phyloP scores from a whole-genome alignment of 2,888 invertebrate species.

The Pseudococcus viburni region DNA sequence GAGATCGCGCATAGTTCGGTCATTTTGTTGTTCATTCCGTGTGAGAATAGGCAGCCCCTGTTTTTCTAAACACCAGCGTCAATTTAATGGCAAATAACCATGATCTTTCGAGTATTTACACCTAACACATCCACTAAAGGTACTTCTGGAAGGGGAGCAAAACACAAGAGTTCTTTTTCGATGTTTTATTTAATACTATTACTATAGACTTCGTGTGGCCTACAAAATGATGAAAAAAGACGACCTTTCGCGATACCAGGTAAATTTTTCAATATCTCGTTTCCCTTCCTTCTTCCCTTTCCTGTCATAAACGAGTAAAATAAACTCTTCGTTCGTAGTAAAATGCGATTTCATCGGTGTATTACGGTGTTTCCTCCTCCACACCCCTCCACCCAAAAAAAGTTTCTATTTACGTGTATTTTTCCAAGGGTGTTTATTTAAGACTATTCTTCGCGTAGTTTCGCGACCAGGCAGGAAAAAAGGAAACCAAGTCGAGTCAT shows the following conservation, averaged over 20 bases:
- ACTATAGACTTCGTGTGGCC: neutral
- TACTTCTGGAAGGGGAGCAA: neutral
- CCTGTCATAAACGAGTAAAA: neutral
- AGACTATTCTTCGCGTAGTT: neutral
- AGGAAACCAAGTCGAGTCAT: neutral
- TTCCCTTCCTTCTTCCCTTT: neutral
- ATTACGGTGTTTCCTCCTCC: neutral
- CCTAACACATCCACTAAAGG: neutral
- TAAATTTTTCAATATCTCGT: constrained; percentile 5
- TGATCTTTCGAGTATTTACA: neutral
- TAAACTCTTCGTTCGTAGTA: neutral
- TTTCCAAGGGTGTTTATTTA: constrained; percentile 2
- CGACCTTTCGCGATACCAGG: neutral
- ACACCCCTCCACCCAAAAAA: neutral
- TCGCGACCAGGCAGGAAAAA: neutral
- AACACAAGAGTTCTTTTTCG: neutral
- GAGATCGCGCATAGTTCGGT: too few relatives aligned
- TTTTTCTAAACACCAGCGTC: neutral
- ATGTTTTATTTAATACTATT: neutral
- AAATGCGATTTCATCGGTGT: neutral
- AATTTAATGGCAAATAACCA: neutral
- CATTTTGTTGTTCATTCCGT: neutral
- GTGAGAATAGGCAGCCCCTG: too few relatives aligned
- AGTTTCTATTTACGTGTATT: neutral
- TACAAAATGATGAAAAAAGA: neutral